Evolutionary conservation across 1,140 invertebrate genomes (phyloP).

Genomic region (Colletes gigas): DNA sequence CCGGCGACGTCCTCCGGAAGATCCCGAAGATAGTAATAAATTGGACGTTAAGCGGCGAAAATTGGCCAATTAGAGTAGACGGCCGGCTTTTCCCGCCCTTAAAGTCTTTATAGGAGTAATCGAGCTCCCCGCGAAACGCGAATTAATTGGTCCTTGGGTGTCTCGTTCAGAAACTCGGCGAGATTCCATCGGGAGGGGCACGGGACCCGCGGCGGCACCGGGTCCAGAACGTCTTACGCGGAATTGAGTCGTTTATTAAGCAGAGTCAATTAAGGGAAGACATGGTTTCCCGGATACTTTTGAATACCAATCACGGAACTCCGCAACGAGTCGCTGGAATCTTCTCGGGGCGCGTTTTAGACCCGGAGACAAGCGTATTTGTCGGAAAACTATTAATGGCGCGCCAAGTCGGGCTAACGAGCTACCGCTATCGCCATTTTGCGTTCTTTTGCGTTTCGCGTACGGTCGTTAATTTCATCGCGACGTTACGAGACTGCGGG

Average conservation of each 20-base stretch:
- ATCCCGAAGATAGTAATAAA: slow-evolving; percentile 72
- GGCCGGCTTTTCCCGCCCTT: slow-evolving; percentile 67
- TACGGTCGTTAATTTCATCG: too few relatives aligned
- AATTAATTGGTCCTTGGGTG: slow-evolving; percentile 67
- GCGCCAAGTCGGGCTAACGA: too few relatives aligned
- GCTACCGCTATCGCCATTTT: too few relatives aligned
- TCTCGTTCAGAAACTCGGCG: slow-evolving; percentile 47
- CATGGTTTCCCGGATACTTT: slow-evolving; percentile 14
- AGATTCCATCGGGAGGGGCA: slow-evolving; percentile 25
- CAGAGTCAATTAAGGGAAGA: slow-evolving; percentile 49
- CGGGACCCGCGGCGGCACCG: neutral
- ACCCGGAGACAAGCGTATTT: too few relatives aligned
- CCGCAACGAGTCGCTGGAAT: slow-evolving; percentile 18
- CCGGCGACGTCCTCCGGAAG: slow-evolving; percentile 46
- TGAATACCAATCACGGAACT: slow-evolving; percentile 29
- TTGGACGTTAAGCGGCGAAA: slow-evolving; percentile 77
- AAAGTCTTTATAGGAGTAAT: slow-evolving; percentile 72
- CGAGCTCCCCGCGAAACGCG: slow-evolving; percentile 68
- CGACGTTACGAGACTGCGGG: too few relatives aligned
- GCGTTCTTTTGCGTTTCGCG: too few relatives aligned
- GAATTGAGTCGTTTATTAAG: slow-evolving; percentile 57
- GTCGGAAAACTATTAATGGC: too few relatives aligned
- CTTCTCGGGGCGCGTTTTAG: slow-evolving; percentile 45
- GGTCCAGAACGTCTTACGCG: slow-evolving; percentile 41
- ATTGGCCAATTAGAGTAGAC: slow-evolving; percentile 75